Evolutionary conservation across 2,888 invertebrate species (phyloP), one percentile per base, ranked within the genome.

Genomic region (Julus scanicus): DNA sequence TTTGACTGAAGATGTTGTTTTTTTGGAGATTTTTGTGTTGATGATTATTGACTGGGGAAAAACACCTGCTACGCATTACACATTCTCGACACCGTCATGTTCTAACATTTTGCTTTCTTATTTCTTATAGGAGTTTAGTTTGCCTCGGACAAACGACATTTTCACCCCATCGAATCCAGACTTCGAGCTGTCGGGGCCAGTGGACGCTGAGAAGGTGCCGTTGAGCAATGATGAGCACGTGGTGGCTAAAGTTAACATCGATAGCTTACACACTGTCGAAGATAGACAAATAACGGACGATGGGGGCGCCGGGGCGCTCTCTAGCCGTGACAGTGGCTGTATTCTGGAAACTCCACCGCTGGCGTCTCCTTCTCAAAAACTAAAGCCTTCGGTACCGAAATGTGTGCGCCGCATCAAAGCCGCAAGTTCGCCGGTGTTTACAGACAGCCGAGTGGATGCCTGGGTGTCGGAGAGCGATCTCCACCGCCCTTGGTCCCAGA

Each of bases 401-500:
- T 85, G 87, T 17, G 89, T 88, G 17, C 88, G 89, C 15, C 88
- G 89, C n/a, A 39, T 89, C 84, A 89, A 89, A 84, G 89, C 89
- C 11, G 86, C 89, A 53, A 88, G 88, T 53, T 89, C 89, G 1
- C 89, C 89, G 15, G 86, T 87, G 40, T 87, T 87, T 29, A 63
- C 80, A 44, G 89, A 89, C 48, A 44, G 63, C 39, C 39, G 86
- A 15, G 84, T 83, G 15, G 89, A 89, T 49, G 29, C 89, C 57
- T 89, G 89, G 86, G 89, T 88, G 44, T 89, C 89, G 17, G 89
- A 89, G 11, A 83, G 89, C 39, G 89, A 89, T 39, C 87, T 89
- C n/a, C 53, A 88, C 44, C 88, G 89, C 9, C 89, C 89, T n/a
- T 89, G 89, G 89, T 89, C 89, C 20, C 89, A 89, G 57, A 85